Percentiles rank a stretch among this genome's conserved stretches.
Conservation (phyloP, 2,888 invertebrate species). For the Globia sparganii region DNA sequence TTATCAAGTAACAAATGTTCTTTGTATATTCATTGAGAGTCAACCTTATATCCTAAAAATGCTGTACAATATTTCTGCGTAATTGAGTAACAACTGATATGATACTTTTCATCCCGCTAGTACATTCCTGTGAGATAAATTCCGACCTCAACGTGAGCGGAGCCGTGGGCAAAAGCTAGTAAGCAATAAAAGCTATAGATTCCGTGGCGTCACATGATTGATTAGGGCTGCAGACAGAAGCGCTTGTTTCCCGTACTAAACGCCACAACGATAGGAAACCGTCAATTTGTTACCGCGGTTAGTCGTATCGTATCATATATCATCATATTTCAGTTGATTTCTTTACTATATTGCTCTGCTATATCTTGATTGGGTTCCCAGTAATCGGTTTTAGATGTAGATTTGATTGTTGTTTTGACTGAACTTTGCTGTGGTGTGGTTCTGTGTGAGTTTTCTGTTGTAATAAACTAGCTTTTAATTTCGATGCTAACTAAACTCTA, state of each 20-base stretch:
- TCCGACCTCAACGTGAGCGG: neutral
- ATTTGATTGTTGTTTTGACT: constrained; percentile 53
- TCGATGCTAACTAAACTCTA: too few species aligned
- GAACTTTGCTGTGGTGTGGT: neutral
- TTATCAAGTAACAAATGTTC: neutral
- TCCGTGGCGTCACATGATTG: constrained; percentile 66
- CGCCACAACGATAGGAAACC: constrained; percentile 54
- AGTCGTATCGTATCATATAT: constrained; percentile 43
- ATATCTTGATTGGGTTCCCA: constrained; percentile 39
- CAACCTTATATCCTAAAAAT: too few species aligned
- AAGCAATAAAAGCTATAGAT: constrained; percentile 14
- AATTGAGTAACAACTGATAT: too few species aligned
- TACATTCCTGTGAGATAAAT: neutral
- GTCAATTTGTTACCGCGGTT: constrained; percentile 57
- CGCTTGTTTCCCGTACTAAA: constrained; percentile 63
- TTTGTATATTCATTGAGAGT: neutral
- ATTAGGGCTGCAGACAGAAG: constrained; percentile 58
- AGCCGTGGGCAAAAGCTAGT: neutral
- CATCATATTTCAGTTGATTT: constrained; percentile 52
- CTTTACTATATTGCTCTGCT: constrained; percentile 26
- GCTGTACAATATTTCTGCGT: too few species aligned
- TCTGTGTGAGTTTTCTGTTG: neutral
- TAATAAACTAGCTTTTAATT: neutral
- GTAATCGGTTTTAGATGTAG: constrained; percentile 54
- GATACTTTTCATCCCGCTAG: too few species aligned